Base-by-base conservation (phyloP, 2,113 vertebrate species). In the Salvelinus namaycush region DNA sequence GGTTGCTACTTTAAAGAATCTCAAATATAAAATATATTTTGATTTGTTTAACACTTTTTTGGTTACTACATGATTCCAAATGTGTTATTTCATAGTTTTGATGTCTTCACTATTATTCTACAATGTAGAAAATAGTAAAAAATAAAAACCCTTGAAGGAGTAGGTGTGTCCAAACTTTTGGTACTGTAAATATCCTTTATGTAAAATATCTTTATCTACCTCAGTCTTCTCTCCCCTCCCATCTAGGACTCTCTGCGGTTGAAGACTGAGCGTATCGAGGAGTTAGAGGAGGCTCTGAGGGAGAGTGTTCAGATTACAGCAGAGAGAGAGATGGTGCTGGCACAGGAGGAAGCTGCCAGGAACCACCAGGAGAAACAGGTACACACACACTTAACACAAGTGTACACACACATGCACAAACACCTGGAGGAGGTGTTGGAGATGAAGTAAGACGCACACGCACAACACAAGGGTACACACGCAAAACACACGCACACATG, bases 291-390 rank as follows among this genome's bases (percentile, higher is more conserved):
- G 88, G 98, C 98, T 72, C 94, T 99, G 86, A 95, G 97, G 89
- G 98, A 99, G 86, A 99, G 98, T 75, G 98, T 99, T 79, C 98
- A 99, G 90, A 99, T 99, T 92, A 99, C 97, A 59, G 97, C 97
- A 65, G 98, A 99, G 91, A 93, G 97, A 65, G 97, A 99, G 94
- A 97, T 99, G 98, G 96, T 99, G 84, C 94, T 99, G 51, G 98
- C 97, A 69, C 98, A 99, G 91, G 97, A 99, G 92, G 98, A 99
- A 84, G 95, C 98, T 81, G 96, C 96, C 87, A 95, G 97, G 89
- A 96, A 92, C 76, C 94, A 92, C 90, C 96, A 96, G 92, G 97
- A 99, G 90, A 99, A 96, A 94, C 97, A 98, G 97, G 98, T 98
- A 93, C 70, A 69, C 11, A 1, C 13, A 29, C 29, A 22, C 39